These are phyloP conservation scores for Lysandra coridon DNA, from an alignment of 2,888 invertebrate genomes.

Conservation along the genomic window DNA sequence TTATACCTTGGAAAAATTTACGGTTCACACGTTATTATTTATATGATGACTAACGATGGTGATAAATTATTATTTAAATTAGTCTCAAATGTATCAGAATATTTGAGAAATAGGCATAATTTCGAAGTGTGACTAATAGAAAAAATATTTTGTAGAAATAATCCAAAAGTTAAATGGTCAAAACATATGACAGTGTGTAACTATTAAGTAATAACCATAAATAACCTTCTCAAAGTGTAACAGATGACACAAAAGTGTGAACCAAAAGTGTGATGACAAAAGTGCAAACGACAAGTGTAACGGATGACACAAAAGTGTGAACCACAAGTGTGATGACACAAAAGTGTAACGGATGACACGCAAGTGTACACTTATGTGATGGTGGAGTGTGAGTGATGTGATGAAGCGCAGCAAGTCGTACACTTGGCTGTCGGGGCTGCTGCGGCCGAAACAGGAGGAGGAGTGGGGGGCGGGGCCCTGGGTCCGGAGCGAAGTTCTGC, in stretches of 20 bases:
- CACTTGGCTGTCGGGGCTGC: constrained; percentile 74
- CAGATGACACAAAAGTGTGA: not conserved
- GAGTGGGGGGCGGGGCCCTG: constrained; percentile 72
- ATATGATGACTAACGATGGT: not conserved
- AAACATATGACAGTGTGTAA: not conserved
- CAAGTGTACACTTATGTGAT: constrained; percentile 28
- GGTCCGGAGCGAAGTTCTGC: constrained; percentile 62
- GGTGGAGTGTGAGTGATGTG: constrained; percentile 37
- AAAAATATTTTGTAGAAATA: not conserved
- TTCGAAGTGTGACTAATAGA: constrained; percentile 16
- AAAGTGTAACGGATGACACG: not conserved
- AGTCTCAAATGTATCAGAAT: not conserved
- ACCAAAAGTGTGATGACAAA: not conserved
- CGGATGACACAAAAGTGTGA: not conserved
- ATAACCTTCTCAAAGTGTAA: not conserved
- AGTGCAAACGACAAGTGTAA: not conserved
- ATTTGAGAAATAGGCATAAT: constrained; percentile 9
- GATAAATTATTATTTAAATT: not conserved
- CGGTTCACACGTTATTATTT: not conserved
- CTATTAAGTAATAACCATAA: no score
- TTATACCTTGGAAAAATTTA: no score
- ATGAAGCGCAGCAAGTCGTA: constrained; percentile 77
- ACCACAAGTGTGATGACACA: not conserved
- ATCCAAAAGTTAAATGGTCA: not conserved
- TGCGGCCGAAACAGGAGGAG: constrained; percentile 56